Evolutionary conservation across 2,113 vertebrate genomes (phyloP).

Genomic region (Odocoileus hemionus): DNA sequence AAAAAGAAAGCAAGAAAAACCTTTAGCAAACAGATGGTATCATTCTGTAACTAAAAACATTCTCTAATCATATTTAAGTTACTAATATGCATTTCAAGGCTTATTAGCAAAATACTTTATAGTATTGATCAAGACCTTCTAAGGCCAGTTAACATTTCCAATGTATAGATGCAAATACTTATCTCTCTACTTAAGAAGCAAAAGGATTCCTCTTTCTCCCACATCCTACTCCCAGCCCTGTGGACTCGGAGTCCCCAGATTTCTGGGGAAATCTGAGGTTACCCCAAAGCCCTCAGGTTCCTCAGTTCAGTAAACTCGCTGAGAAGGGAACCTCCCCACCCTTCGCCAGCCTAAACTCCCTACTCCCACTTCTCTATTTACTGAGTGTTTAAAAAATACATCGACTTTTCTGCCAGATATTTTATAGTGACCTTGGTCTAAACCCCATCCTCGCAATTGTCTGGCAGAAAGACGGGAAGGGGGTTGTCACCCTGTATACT

Average conservation of each 20-base stretch:
- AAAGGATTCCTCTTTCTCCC: not conserved
- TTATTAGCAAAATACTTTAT: not conserved
- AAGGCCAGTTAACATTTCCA: not conserved
- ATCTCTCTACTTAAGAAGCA: not conserved
- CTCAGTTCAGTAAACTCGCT: not conserved
- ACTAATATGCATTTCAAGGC: not conserved
- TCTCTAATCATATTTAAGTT: constrained; percentile 22
- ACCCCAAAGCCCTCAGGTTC: not conserved
- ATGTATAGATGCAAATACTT: not conserved
- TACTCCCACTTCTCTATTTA: not conserved
- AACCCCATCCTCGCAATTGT: not conserved
- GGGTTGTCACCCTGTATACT: no score
- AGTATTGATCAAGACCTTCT: not conserved
- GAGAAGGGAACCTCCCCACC: not conserved
- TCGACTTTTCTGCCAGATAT: not conserved
- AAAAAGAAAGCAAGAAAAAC: not conserved
- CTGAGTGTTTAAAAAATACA: not conserved
- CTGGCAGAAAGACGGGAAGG: not conserved
- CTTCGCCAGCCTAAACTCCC: no score
- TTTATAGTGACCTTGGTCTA: not conserved
- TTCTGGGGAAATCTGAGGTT: not conserved
- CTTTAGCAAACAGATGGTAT: not conserved
- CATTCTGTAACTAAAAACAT: not conserved
- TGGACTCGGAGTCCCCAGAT: not conserved
- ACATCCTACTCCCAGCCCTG: not conserved